These are phyloP conservation scores for Bubo bubo DNA, from an alignment of 2,113 vertebrate species.

Conservation along the genomic window DNA sequence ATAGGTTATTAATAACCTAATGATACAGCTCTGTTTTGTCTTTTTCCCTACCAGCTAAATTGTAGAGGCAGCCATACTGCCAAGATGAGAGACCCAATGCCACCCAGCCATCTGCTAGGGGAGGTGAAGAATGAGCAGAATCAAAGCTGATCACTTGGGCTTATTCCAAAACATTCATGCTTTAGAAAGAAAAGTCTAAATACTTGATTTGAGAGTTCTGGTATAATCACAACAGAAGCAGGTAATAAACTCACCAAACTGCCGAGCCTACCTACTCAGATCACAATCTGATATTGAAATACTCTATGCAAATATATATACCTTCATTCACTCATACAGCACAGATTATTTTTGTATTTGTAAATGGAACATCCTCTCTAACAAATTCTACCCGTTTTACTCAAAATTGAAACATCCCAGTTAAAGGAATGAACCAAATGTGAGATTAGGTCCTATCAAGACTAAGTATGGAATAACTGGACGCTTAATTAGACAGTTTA, in stretches of 20 bases:
- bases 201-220: not conserved
- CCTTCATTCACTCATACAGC: not conserved
- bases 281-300: not conserved
- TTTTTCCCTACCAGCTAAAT: not conserved
- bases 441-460: not conserved
- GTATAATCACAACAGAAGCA: not conserved
- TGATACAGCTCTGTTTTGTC: not conserved
- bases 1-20: not conserved
- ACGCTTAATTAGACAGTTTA: not conserved
- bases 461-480: not conserved
- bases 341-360: not conserved
- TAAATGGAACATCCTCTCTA: not conserved
- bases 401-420: not conserved
- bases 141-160: not conserved
- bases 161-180: not conserved
- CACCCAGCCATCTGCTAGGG: not conserved
- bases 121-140: not conserved
- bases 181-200: not conserved
- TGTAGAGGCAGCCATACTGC: not conserved
- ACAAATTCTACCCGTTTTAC: not conserved
- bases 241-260: not conserved
- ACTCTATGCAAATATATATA: not conserved
- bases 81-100: not conserved
- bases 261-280: not conserved
- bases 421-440: not conserved